Base-by-base conservation (phyloP, 2,888 invertebrate species). In the Drosophila picticornis region DNA sequence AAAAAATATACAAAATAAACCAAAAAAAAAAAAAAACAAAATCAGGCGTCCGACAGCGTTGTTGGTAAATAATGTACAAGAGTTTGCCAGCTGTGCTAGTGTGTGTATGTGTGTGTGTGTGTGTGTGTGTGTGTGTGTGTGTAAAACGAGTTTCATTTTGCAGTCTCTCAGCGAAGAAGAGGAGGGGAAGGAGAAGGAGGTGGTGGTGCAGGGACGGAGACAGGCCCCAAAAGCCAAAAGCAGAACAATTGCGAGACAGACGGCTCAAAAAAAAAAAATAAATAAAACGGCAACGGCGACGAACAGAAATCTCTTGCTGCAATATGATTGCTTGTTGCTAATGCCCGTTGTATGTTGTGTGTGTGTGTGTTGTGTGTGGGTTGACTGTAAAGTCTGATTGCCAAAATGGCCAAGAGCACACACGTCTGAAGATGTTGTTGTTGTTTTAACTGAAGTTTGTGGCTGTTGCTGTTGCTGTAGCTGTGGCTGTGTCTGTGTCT, bases 141-240 rank as follows among this genome's bases (percentile, higher is more conserved):
- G 63, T 56, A 76, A 88, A 85, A 84, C 87, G 80, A 77, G 85
- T 86, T 86, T 88, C 68, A 77, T 80, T 88, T 84, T 88, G 78
- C 68, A 77, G 87, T 82, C 77, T 73, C 70, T 73, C 69, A 60
- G 59, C 64, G 67, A 62, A 69, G 60, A 69, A 70, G 62, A 71
- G 72, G 4, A n/a, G n/a, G 16, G n/a, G 29, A 19, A 25, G 40
- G 62, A 69, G 69, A 10, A 16, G 16, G 19, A 22, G 40, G 31
- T 19, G 40, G 9, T 9, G 22, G 9, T 46, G 46, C 46, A 25
- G 25, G 25, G 25, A 25, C 25, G 25, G 10, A 29, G 6, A 11
- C 6, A 36, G 55, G 56, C 62, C 77, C 80, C 84, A 79, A 87
- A 83, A 83, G 68, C 87, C 80, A 81, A 83, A 77, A 84, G 80